Percentiles rank a stretch among this genome's conserved stretches.
Evolutionary conservation across 2,888 invertebrate genomes (phyloP).

Genomic region (Xestoiulus laeticollis): DNA sequence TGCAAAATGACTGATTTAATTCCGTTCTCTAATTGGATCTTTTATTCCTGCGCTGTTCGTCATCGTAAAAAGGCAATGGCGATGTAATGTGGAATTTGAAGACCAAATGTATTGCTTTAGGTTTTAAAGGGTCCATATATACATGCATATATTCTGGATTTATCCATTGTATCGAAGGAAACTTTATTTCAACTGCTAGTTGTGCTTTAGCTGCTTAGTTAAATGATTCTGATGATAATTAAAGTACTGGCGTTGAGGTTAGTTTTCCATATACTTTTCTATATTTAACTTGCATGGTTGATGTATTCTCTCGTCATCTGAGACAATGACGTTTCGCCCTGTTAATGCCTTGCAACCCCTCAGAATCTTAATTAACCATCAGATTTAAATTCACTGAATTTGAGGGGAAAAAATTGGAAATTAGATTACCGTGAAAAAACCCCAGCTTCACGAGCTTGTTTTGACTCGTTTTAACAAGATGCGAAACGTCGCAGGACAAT

Average conservation of each 20-base stretch:
- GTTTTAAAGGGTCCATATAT: not conserved
- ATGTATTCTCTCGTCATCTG: not conserved
- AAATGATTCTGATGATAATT: constrained; percentile 11
- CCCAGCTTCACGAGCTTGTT: not conserved
- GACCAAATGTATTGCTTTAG: not conserved
- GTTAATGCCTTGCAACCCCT: not conserved
- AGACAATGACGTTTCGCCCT: not conserved
- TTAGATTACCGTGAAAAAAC: not conserved
- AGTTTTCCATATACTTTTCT: not conserved
- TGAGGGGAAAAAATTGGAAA: not conserved
- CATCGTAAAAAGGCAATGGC: constrained; percentile 22
- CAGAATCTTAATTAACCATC: not conserved
- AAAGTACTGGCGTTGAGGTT: not conserved
- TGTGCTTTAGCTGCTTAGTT: not conserved
- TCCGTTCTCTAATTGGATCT: constrained; percentile 43
- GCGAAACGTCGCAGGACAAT: too few relatives aligned
- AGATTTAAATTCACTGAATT: not conserved
- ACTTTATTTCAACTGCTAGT: not conserved
- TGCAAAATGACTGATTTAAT: constrained; percentile 41
- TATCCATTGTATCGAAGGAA: not conserved
- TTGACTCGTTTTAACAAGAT: not conserved
- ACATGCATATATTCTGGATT: not conserved
- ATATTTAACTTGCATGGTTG: not conserved
- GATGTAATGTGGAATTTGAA: constrained; percentile 1
- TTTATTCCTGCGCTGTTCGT: constrained; percentile 22